Conservation (phyloP, 2,113 vertebrate species). For the Oncorhynchus keta region DNA sequence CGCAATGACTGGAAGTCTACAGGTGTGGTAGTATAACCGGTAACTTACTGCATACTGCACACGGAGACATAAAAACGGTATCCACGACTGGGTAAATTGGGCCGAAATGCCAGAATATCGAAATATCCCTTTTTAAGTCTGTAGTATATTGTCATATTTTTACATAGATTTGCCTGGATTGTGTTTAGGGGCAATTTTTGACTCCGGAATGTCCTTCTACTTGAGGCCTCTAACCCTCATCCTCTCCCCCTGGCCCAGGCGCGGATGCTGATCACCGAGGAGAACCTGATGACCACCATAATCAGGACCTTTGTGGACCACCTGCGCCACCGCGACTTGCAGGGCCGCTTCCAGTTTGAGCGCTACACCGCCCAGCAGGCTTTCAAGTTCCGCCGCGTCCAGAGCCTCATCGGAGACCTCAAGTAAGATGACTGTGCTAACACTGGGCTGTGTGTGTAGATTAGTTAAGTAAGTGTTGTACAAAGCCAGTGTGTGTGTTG, state of each 20-base stretch:
- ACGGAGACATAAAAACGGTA: no score
- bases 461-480: no score
- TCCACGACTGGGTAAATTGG: no score
- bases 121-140: no score
- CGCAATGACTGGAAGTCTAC: no score
- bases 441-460: neutral
- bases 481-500: no score
- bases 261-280: constrained; percentile 93
- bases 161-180: neutral
- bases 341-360: constrained; percentile 97
- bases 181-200: neutral
- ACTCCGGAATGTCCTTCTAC: no score
- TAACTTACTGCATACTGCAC: no score
- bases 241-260: constrained; percentile 71
- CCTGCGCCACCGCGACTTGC: constrained; percentile 87
- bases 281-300: constrained; percentile 94
- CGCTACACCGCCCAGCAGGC: constrained; percentile 93
- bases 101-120: no score
- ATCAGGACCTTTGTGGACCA: constrained; percentile 96
- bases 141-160: neutral
- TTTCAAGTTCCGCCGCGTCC: constrained; percentile 94
- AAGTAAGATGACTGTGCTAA: constrained; percentile 78
- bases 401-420: constrained; percentile 94
- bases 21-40: no score
- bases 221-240: neutral